Evolutionary conservation across 2,888 invertebrate genomes (phyloP).

Genomic region (Meandrusa payeni): DNA sequence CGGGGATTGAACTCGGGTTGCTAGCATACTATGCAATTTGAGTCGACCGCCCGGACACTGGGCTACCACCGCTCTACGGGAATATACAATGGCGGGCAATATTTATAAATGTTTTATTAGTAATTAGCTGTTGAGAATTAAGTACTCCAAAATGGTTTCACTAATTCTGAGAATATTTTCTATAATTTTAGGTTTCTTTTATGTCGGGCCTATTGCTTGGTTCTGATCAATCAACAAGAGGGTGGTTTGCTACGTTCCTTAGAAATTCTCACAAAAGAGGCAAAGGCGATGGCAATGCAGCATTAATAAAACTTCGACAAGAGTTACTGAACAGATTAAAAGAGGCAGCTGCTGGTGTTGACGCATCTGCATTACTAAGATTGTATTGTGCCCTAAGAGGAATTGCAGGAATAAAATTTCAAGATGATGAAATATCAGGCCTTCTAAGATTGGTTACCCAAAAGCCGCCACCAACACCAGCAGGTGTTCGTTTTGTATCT

Average conservation of each 20-base stretch:
- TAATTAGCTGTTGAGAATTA: too few relatives aligned
- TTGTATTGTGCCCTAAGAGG: conserved; percentile 96
- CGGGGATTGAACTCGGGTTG: too few relatives aligned
- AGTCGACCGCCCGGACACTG: too few relatives aligned
- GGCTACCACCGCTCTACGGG: too few relatives aligned
- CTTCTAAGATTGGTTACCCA: conserved; percentile 93
- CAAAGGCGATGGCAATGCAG: conserved; percentile 87
- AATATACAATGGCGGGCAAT: too few relatives aligned
- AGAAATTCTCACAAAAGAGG: conserved; percentile 90
- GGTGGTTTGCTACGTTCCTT: conserved; percentile 96
- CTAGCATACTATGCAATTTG: too few relatives aligned
- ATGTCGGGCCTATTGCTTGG: conserved; percentile 94
- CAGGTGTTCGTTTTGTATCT: conserved; percentile 95
- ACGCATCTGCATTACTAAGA: conserved; percentile 93
- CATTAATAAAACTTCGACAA: conserved; percentile 85
- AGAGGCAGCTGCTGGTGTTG: conserved; percentile 85
- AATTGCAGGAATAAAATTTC: conserved; percentile 94
- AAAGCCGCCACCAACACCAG: conserved; percentile 93
- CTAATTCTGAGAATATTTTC: too few relatives aligned
- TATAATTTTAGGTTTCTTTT: conserved; percentile 85
- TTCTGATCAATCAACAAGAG: conserved; percentile 92
- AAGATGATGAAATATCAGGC: conserved; percentile 94
- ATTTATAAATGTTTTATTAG: too few relatives aligned
- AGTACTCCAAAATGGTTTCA: too few relatives aligned
- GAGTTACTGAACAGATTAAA: conserved; percentile 88